Conservation (phyloP, 2,797 vertebrate species). For the Anguilla marmorata region DNA sequence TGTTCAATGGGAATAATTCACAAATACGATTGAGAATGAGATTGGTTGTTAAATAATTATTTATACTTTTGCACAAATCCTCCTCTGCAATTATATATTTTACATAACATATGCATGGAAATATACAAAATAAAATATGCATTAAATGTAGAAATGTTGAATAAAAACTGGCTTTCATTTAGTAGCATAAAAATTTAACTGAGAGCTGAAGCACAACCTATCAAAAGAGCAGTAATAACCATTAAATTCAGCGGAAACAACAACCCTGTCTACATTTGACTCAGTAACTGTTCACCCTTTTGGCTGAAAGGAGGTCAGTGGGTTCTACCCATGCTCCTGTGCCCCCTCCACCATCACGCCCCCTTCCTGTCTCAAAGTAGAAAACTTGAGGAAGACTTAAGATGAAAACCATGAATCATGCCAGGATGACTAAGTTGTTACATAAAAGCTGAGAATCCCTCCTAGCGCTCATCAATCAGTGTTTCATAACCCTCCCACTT, state of each 20-base stretch:
- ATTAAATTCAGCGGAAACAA: neutral
- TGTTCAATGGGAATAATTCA: too few species aligned
- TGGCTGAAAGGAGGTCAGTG: conserved; percentile 35
- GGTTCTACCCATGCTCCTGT: conserved; percentile 9
- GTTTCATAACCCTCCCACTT: conserved; percentile 62
- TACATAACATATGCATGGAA: too few species aligned
- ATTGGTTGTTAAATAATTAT: too few species aligned
- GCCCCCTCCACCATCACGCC: neutral
- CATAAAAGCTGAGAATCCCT: conserved; percentile 66
- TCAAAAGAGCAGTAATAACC: neutral
- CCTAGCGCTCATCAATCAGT: conserved; percentile 55
- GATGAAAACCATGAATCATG: conserved; percentile 58
- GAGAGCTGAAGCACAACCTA: neutral
- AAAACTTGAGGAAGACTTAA: conserved; percentile 41
- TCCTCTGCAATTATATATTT: too few species aligned
- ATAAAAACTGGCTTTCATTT: neutral
- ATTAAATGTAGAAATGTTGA: neutral
- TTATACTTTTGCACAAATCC: too few species aligned
- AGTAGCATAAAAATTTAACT: neutral
- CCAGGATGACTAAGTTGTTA: conserved; percentile 68
- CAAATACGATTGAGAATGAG: too few species aligned
- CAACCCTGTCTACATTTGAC: neutral
- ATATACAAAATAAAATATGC: too few species aligned
- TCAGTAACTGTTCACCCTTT: too few species aligned
- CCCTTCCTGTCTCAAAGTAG: conserved; percentile 26